Evolutionary conservation across 2,888 invertebrate species (phyloP).

Genomic region (Elmis aenea): DNA sequence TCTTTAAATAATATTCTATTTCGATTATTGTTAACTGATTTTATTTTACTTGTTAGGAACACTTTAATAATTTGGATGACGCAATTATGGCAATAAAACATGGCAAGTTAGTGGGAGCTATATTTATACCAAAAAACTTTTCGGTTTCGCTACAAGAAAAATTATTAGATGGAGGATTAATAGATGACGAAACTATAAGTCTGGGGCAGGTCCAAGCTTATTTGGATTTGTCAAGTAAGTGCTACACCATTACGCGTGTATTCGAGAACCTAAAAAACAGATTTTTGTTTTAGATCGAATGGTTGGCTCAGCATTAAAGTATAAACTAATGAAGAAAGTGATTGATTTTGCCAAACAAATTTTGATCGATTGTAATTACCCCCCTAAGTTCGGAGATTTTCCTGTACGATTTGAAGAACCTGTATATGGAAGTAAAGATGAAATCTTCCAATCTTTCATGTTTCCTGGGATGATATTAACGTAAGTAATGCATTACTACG

Average conservation of each 20-base stretch:
- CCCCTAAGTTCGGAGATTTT: neutral
- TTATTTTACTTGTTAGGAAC: too few species aligned
- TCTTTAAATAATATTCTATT: neutral
- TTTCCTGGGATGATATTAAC: neutral
- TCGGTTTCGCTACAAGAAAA: neutral
- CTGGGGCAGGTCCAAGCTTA: neutral
- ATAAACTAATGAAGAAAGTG: neutral
- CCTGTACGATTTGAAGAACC: neutral
- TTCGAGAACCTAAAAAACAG: too few species aligned
- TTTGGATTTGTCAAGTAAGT: neutral
- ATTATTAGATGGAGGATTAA: neutral
- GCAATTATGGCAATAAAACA: neutral
- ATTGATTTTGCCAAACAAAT: neutral
- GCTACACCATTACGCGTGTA: too few species aligned
- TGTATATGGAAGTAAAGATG: neutral
- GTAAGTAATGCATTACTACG: too few species aligned
- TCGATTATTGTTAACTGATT: neutral
- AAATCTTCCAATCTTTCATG: neutral
- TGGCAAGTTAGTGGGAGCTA: neutral
- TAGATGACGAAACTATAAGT: neutral
- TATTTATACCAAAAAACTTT: neutral
- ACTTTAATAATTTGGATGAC: neutral
- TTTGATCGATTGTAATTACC: neutral
- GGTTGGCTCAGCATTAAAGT: neutral
- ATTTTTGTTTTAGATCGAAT: neutral